These are phyloP conservation scores for Sycophila texana DNA, from an alignment of 2,888 invertebrate genomes.

Conservation along the genomic window DNA sequence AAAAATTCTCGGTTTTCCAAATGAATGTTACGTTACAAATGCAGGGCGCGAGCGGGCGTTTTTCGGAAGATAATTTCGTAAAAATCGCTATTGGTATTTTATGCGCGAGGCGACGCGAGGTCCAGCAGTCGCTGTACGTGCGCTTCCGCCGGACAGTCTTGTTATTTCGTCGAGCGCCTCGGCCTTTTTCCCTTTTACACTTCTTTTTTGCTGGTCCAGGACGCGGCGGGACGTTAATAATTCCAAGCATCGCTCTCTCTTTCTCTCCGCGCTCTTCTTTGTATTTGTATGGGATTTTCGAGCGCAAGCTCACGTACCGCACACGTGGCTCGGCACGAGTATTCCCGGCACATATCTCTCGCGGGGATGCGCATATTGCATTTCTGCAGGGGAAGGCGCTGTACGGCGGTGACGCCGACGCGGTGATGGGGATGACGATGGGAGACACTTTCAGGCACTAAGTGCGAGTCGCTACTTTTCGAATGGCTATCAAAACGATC, in stretches of 20 bases:
- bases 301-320: conserved; percentile 3
- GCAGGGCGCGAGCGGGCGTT: not conserved
- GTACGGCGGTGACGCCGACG: not conserved
- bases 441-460: conserved; percentile 57
- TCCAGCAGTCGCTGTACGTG: not conserved
- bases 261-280: not conserved
- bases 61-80: conserved; percentile 3
- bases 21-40: not conserved
- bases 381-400: conserved; percentile 53
- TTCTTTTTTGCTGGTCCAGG: no score
- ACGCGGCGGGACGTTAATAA: conserved; percentile 10
- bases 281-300: conserved; percentile 29
- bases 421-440: not conserved
- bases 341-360: conserved; percentile 60
- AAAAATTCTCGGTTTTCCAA: no score
- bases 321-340: conserved; percentile 32
- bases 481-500: conserved; percentile 38
- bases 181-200: conserved; percentile 12
- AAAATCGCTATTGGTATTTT: conserved; percentile 44
- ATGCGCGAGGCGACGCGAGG: conserved; percentile 9
- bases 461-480: conserved; percentile 57
- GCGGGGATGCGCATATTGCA: conserved; percentile 62
- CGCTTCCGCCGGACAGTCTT: not conserved
- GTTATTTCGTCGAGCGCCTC: not conserved
- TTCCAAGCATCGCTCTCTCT: not conserved